Conservation (phyloP, 2,113 vertebrate species). For the mouse (Mus musculus) region GRCm39 chr15:92296501-92297000, state of each 20-base stretch:
- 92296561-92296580: background rate
- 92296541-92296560: background rate
- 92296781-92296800: rapidly evolving
- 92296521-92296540: background rate
- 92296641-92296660: background rate
- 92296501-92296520: background rate
- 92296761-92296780: background rate
- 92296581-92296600: background rate
- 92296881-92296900: background rate
- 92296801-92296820: conserved; percentile 69
- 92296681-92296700: background rate
- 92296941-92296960: background rate
- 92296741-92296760: background rate
- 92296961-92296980: background rate
- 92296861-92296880: rapidly evolving
- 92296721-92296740: background rate
- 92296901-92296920: background rate
- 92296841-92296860: background rate
- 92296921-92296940: background rate
- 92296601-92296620: background rate
- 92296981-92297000: background rate
- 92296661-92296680: background rate
- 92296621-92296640: background rate
- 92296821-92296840: conserved; percentile 61
- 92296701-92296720: background rate